Evolutionary conservation across 1,140 invertebrate genomes (phyloP), one percentile per base, ranked within the genome.

Genomic region (Chymomyza costata): DNA sequence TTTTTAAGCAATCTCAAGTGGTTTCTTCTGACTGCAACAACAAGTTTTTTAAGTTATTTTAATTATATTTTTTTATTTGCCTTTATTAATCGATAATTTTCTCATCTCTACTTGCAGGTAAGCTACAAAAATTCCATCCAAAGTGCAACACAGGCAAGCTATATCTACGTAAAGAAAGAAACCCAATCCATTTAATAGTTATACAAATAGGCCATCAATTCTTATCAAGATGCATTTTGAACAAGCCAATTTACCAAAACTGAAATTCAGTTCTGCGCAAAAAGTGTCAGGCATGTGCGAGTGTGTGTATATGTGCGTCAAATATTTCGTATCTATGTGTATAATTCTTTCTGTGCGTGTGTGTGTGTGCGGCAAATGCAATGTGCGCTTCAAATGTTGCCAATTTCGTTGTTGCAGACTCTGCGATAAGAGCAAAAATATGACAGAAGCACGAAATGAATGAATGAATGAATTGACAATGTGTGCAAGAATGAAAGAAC

Each of bases 1-100:
- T 70, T 76, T 69, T 63, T 64, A 47, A 53, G 65, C 60, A 64
- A n/a, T n/a, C n/a, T n/a, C n/a, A n/a, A n/a, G n/a, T n/a, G n/a
- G n/a, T n/a, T n/a, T n/a, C n/a, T 28, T 10, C 5, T 28, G 25
- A 28, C 5, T 28, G 25, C 5, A 5, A 28, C 5, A 28, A 10
- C 25, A 28, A 28, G 10, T 28, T 28, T 6, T 28, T 28, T 28
- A 10, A 5, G 5, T 28, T 10, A 28, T 28, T 6, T 10, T 6
- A 28, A 10, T 28, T 5, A 28, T 10, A 28, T 28, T 6, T 28
- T 5, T 28, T 6, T 28, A 10, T 28, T 6, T 28, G 25, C 10
- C 5, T 28, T 5, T 28, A 28, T 28, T 5, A 6, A 28, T 28
- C 5, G 25, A 28, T 28, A 28, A 28, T 28, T 28, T 28, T 28